Evolutionary conservation across 2,797 vertebrate genomes (phyloP), one percentile per base, ranked within the genome.

Genomic region (Protonibea diacanthus): DNA sequence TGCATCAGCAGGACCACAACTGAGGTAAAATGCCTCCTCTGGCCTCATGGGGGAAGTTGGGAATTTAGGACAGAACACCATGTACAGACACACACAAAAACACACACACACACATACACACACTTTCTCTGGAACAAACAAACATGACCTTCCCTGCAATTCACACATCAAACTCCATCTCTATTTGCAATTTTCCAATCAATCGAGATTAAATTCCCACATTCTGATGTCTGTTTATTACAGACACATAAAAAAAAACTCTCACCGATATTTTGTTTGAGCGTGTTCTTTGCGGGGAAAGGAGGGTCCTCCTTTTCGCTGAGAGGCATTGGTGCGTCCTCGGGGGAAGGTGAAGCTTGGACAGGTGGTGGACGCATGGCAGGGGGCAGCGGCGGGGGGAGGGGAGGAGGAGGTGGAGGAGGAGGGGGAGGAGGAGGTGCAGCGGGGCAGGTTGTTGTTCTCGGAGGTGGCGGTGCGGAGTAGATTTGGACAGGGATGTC

Each of bases 231-330:
- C 5, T 1, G 10, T n/a, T 58, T 47, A 5, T 58, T 33, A 44
- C 18, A 59, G 20, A 8, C 12, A 38, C 14, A 66, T 38, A 2
- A 58, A 68, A 56, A 4, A 12, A 65, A 74, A 20, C 17, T 12
- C 93, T 96, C 95, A 98, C 98, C 98, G 94, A 96, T 80, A 69
- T 92, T 93, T 84, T 96, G 95, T 85, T 90, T 94, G 66, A 94
- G 88, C 61, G 74, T 90, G 18, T 74, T 92, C 84, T 87, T 95
- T 78, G 93, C 81, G 9, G 91, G 85, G 53, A 93, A 93, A 15
- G 64, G 63, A 14, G 88, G 78, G 27, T 68, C 84, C 76, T 92
- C 70, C 59, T 74, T 87, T 4, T 94, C 84, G 18, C 90, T 92
- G 69, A 91, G 89, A 25, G 96, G 92, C 73, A 93, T 91, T 0